Percentiles rank a stretch among this genome's conserved stretches.
Evolutionary conservation across 1,140 invertebrate genomes (phyloP).

Genomic region (Caenorhabditis latens): DNA sequence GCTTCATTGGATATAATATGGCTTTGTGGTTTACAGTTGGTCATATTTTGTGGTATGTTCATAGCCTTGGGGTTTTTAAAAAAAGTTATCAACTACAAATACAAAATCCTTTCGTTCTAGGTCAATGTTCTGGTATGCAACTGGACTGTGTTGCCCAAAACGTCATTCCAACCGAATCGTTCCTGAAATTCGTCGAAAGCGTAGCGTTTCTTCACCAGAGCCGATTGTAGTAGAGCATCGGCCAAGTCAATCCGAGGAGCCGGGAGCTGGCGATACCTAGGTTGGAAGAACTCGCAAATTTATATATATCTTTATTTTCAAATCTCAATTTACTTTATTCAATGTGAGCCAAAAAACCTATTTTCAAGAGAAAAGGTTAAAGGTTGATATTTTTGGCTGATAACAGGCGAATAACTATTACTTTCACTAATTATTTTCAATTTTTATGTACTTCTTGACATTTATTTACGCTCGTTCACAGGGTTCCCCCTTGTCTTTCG

Average conservation of each 20-base stretch:
- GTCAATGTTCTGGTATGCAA: conserved; percentile 51
- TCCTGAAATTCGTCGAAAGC: conserved; percentile 1
- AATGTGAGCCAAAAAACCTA: too few species aligned
- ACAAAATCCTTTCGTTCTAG: neutral
- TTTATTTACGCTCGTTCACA: too few species aligned
- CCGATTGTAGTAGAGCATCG: conserved; percentile 8
- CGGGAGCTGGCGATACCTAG: neutral
- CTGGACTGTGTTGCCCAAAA: conserved; percentile 32
- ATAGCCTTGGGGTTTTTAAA: too few species aligned
- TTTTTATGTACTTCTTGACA: too few species aligned
- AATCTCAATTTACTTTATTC: too few species aligned
- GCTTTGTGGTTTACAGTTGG: conserved; percentile 67
- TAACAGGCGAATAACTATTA: too few species aligned
- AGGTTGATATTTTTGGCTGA: too few species aligned
- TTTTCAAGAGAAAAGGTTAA: too few species aligned
- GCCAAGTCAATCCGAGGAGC: neutral
- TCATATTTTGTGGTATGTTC: conserved; percentile 62
- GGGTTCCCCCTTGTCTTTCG: too few species aligned
- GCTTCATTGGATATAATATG: conserved; percentile 67
- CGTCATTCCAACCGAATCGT: neutral
- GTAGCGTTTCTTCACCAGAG: conserved; percentile 22
- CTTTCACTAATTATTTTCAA: too few species aligned
- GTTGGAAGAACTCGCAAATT: neutral
- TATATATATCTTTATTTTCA: too few species aligned
- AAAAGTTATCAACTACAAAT: too few species aligned